A percentile compares a stretch with the other conserved stretches of the same genome.
phyloP scores from a whole-genome alignment of 2,888 invertebrate genomes.

The Cataglyphis albicans region DNA sequence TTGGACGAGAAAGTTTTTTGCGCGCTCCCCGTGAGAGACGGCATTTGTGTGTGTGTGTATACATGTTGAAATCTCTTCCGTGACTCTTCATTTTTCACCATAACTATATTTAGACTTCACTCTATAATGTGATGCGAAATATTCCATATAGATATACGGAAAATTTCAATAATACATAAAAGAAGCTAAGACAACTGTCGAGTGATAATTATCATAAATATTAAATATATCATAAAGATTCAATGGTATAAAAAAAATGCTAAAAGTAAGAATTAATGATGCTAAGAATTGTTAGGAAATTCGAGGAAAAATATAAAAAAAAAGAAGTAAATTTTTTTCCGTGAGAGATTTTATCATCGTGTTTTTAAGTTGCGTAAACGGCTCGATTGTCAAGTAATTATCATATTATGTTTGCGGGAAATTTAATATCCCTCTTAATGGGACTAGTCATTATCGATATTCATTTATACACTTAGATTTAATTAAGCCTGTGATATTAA shows the following conservation, averaged over 20 bases:
- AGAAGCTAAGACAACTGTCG: not conserved
- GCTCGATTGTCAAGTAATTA: conserved; percentile 27
- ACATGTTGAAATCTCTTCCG: conserved; percentile 10
- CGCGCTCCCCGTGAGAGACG: conserved; percentile 17
- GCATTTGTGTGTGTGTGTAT: not conserved
- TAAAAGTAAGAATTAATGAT: not conserved
- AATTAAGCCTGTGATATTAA: conserved; percentile 7
- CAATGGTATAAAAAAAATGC: not conserved
- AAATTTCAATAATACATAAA: not conserved
- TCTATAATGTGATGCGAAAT: not conserved
- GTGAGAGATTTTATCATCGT: conserved; percentile 27
- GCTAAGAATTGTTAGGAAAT: not conserved
- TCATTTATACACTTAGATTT: conserved; percentile 22
- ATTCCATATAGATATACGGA: not conserved
- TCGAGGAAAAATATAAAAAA: not conserved
- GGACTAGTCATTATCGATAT: conserved; percentile 33
- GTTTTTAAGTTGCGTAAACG: not conserved
- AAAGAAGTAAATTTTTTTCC: not conserved
- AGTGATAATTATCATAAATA: not conserved
- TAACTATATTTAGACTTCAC: not conserved
- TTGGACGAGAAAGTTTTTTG: conserved; percentile 33
- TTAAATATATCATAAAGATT: too few relatives aligned
- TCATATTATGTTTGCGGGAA: conserved; percentile 46
- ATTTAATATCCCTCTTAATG: conserved; percentile 23
- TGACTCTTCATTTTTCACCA: not conserved